Evolutionary conservation across 1,140 invertebrate species (phyloP), one percentile per base, ranked within the genome.

Genomic region (Ceratosolen fusciceps): DNA sequence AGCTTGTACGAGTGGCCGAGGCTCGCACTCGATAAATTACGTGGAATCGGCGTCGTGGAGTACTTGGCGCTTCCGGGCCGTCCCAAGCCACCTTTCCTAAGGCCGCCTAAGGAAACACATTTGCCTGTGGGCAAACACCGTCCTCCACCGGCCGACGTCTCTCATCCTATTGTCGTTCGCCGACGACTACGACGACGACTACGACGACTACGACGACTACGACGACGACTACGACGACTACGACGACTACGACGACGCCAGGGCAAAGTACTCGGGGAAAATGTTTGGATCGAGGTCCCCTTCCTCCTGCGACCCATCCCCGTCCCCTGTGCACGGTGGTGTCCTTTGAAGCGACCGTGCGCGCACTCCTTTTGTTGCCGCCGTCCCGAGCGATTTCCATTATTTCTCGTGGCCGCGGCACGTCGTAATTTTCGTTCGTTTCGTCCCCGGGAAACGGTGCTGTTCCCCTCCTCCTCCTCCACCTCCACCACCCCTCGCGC

Each of bases 41-140:
- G 31, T 0, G 16, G 34, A 86, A 86, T 88, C 82, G 83, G 81
- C 83, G n/a, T n/a, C n/a, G n/a, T n/a, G n/a, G 83, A 85, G 82
- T 80, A 84, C 84, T 85, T 84, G 86, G 82, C 70, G 83, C 75
- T 60, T 79, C 81, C 83, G 58, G 80, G 81, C 83, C 87, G 83
- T 87, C 84, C 87, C 87, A 89, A 89, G 88, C 87, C 87, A n/a
- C n/a, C n/a, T n/a, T 88, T 84, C 87, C 83, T 84, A 85, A 47
- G 24, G 85, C 85, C 83, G 86, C 88, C 86, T 89, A 87, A 89
- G 86, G 87, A 88, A 90, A 90, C 88, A 87, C 87, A 89, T 90
- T 90, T 90, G 86, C 88, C 88, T 89, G 87, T 85, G 83, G 83
- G 84, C 87, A 89, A 89, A 89, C 85, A 90, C n/a, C n/a, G n/a